These are phyloP conservation scores for Chionoecetes opilio DNA, from an alignment of 1,140 invertebrate genomes.

Conservation along the genomic window DNA sequence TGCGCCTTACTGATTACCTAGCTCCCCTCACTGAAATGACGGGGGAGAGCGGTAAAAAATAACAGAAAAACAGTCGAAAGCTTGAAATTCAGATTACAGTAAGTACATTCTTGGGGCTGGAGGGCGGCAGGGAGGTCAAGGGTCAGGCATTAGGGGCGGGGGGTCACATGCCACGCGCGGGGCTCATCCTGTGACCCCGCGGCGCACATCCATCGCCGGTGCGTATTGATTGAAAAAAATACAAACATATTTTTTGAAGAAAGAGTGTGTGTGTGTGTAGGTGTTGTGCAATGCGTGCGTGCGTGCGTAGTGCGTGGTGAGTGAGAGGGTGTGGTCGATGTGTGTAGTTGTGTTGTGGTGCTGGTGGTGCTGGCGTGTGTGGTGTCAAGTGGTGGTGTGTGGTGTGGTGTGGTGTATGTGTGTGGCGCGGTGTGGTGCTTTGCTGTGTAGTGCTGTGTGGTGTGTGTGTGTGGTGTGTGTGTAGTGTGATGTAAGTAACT, in stretches of 20 bases:
- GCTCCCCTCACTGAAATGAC: neutral
- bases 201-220: neutral
- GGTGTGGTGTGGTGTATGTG: too few species aligned
- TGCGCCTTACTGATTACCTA: neutral
- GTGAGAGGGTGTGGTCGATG: too few species aligned
- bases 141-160: neutral
- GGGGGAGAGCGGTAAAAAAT: neutral
- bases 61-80: neutral
- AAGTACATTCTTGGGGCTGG: neutral
- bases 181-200: neutral
- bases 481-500: too few species aligned
- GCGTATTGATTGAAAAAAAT: neutral
- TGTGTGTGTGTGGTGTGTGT: too few species aligned
- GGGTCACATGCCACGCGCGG: neutral
- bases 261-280: neutral
- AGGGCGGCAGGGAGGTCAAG: neutral
- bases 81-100: conserved; percentile 9
- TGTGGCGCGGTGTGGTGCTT: too few species aligned
- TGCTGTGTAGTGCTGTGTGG: too few species aligned
- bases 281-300: too few species aligned
- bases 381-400: too few species aligned
- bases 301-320: too few species aligned
- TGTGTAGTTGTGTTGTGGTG: too few species aligned
- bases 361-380: too few species aligned
- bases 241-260: neutral